Percentiles rank a stretch among this genome's conserved stretches.
phyloP scores from a whole-genome alignment of 2,888 invertebrate genomes.

The Alloplasta piceator region DNA sequence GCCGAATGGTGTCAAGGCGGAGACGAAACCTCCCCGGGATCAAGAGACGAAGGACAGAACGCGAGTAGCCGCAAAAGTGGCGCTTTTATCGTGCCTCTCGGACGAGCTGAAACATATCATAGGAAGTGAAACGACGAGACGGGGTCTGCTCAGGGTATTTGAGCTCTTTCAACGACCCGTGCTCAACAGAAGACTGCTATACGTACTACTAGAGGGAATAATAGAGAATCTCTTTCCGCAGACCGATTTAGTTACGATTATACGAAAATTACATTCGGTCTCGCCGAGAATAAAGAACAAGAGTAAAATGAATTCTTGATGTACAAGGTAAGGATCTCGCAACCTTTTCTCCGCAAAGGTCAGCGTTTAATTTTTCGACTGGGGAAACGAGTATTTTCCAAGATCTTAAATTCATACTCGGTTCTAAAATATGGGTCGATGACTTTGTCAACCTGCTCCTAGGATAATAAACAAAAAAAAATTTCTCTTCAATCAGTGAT shows the following conservation, averaged over 20 bases:
- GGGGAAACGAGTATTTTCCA: background rate
- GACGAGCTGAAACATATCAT: slow-evolving; percentile 96
- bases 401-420: slow-evolving; percentile 44
- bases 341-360: slow-evolving; percentile 5
- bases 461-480: slow-evolving; percentile 41
- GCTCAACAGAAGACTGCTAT: slow-evolving; percentile 92
- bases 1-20: slow-evolving; percentile 86
- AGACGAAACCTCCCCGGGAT: slow-evolving; percentile 84
- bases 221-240: slow-evolving; percentile 91
- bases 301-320: slow-evolving; percentile 75
- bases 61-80: slow-evolving; percentile 93
- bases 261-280: slow-evolving; percentile 89
- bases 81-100: slow-evolving; percentile 92
- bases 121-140: slow-evolving; percentile 93
- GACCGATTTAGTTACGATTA: slow-evolving; percentile 89
- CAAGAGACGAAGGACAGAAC: slow-evolving; percentile 89
- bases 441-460: slow-evolving; percentile 52
- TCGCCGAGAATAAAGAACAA: slow-evolving; percentile 83
- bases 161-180: slow-evolving; percentile 94
- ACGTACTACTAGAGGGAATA: slow-evolving; percentile 93
- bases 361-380: background rate
- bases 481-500: slow-evolving; percentile 42
- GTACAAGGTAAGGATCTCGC: slow-evolving; percentile 37
- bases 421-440: slow-evolving; percentile 31
- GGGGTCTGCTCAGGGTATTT: slow-evolving; percentile 93